These are phyloP conservation scores for Drosophila differens DNA, from an alignment of 2,888 invertebrate genomes.

Conservation along the genomic window DNA sequence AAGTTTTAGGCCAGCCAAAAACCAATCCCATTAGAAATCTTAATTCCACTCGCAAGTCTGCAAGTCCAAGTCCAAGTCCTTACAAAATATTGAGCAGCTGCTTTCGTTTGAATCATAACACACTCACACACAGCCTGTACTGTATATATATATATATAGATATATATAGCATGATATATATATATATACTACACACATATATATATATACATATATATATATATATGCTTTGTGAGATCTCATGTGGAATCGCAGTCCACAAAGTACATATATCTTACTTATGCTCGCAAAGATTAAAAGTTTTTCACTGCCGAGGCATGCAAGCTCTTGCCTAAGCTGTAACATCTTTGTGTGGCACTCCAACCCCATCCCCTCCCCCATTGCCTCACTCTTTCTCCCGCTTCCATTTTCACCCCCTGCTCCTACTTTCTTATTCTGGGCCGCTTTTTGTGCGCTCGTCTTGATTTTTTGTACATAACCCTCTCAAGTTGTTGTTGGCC, in stretches of 20 bases:
- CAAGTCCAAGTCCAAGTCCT: constrained; percentile 49
- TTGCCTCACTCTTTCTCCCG: background rate
- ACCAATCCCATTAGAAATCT: constrained; percentile 79
- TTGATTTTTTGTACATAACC: constrained; percentile 61
- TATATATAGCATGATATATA: background rate
- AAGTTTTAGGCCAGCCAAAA: constrained; percentile 45
- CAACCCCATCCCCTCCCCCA: background rate
- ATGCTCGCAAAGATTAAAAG: constrained; percentile 79
- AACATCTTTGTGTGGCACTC: constrained; percentile 69
- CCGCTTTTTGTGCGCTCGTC: constrained; percentile 57
- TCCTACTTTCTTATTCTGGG: constrained; percentile 23
- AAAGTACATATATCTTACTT: constrained; percentile 77
- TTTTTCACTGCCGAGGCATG: constrained; percentile 71
- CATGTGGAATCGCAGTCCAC: constrained; percentile 55
- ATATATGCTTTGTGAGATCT: constrained; percentile 45
- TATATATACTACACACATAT: background rate
- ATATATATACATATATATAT: constrained; percentile 6
- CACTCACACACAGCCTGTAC: constrained; percentile 12
- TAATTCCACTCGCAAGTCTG: constrained; percentile 61
- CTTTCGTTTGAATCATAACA: constrained; percentile 66
- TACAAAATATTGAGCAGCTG: constrained; percentile 78
- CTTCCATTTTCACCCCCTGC: background rate
- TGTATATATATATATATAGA: constrained; percentile 9
- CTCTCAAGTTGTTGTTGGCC: constrained; percentile 74
- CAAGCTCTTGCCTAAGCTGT: constrained; percentile 79